Percentiles rank a stretch among this genome's conserved stretches.
phyloP scores from a whole-genome alignment of 1,140 invertebrate genomes.

The Myzus persicae region DNA sequence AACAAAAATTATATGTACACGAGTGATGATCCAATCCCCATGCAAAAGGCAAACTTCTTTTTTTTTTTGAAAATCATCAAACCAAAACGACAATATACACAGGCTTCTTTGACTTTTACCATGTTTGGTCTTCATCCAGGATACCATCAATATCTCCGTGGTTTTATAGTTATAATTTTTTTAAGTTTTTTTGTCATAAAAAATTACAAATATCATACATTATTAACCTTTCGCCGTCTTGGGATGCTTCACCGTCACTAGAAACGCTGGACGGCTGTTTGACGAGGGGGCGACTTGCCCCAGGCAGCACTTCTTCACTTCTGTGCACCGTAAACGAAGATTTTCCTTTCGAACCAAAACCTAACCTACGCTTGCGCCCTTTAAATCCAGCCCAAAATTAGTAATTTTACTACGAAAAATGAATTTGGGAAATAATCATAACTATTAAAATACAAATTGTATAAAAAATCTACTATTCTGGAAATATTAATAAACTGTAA shows the following conservation, averaged over 20 bases:
- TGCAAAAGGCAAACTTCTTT: constrained; percentile 57
- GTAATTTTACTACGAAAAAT: constrained; percentile 44
- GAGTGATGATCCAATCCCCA: constrained; percentile 58
- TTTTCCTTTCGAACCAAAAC: constrained; percentile 92
- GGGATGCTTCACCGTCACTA: constrained; percentile 88
- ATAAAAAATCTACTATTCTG: neutral
- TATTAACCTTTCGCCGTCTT: constrained; percentile 81
- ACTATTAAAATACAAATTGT: constrained; percentile 20
- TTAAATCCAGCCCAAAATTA: constrained; percentile 62
- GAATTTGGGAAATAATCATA: neutral
- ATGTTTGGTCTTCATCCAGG: constrained; percentile 55
- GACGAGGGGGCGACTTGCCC: constrained; percentile 78
- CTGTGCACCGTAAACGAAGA: constrained; percentile 94
- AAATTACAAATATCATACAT: constrained; percentile 53
- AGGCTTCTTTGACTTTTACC: constrained; percentile 57
- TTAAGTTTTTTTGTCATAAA: constrained; percentile 23
- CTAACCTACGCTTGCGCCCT: constrained; percentile 93
- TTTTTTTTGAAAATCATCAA: constrained; percentile 56
- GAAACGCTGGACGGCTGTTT: constrained; percentile 88
- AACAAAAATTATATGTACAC: constrained; percentile 59
- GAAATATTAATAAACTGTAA: neutral
- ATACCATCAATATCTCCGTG: constrained; percentile 55
- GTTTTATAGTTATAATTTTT: constrained; percentile 21
- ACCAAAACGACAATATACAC: constrained; percentile 59
- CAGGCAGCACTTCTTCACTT: constrained; percentile 92